Base-by-base conservation (phyloP, 2,888 invertebrate genomes). In the Latheticus oryzae region DNA sequence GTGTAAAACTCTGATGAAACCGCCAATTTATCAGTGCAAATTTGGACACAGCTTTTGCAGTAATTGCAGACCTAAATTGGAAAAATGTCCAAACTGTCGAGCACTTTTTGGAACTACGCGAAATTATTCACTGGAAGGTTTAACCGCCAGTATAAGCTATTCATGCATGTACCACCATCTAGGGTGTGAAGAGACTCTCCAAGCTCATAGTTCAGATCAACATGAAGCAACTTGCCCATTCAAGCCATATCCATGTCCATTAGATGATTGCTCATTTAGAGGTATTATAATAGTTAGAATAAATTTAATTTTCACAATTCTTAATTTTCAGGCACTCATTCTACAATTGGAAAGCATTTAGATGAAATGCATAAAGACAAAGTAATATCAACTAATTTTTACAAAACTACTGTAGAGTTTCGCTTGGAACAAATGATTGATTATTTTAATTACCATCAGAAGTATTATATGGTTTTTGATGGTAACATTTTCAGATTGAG, bases 21-120 rank as follows among this genome's bases (percentile, higher is more conserved):
- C 75, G 1, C 76, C 75, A 0, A 76, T 76, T 45, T 73, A 63
- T 32, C 76, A 75, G 48, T 76, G 76, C 51, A 66, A 71, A 37
- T 65, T 70, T 9, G 75, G 76, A 0, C 76, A 76, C 55, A 75
- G 74, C 40, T 63, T 76, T 17, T 76, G 76, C 57, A 71, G 71
- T 56, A 60, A 61, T 11, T 76, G 76, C 47, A 63, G 69, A 8
- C 71, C 73, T 5, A 68, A 72, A 52, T 40, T 75, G 16, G 69
- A 70, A 13, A 71, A 69, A 38, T 76, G 76, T 42, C 76, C 76
- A 5, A 74, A 70, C 1, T 76, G 76, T 35, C 63, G 73, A 26
- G 65, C 68, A 1, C 59, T 65, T 13, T 74, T 74, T 59, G 75
- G 73, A 21, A 71, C 64, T 37, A 74, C 73, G 0, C 60, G 76